These are phyloP conservation scores for Dallia pectoralis DNA, from an alignment of 2,797 vertebrate genomes.

Conservation along the genomic window DNA sequence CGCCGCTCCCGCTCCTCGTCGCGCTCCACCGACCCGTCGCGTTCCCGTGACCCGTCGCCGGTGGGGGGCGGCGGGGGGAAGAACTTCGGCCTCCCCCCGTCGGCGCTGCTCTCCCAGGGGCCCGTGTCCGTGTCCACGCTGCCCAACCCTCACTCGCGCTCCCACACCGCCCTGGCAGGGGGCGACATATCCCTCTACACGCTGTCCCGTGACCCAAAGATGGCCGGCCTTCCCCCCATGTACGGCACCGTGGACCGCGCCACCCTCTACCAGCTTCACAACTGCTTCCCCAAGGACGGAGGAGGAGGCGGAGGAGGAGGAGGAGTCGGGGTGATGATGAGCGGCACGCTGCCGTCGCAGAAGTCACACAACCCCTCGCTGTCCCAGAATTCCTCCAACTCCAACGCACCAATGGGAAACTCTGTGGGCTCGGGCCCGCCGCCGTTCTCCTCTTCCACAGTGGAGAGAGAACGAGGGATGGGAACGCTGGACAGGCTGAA, in stretches of 20 bases:
- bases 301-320: conserved; percentile 61
- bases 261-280: conserved; percentile 91
- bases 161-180: conserved; percentile 83
- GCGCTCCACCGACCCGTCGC: conserved; percentile 88
- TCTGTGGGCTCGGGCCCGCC: conserved; percentile 76
- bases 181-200: conserved; percentile 85
- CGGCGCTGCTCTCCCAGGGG: conserved; percentile 77
- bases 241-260: conserved; percentile 77
- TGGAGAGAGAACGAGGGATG: conserved; percentile 78
- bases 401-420: conserved; percentile 75
- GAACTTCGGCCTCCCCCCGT: conserved; percentile 81
- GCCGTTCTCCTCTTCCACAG: conserved; percentile 78
- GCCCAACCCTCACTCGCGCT: conserved; percentile 81
- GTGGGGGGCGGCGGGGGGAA: conserved; percentile 79
- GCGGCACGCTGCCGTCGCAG: conserved; percentile 78
- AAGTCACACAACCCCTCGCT: conserved; percentile 82
- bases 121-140: conserved; percentile 90
- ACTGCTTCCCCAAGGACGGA: conserved; percentile 88
- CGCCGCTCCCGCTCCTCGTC: conserved; percentile 90
- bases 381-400: conserved; percentile 73
- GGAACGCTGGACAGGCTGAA: conserved; percentile 81
- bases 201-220: conserved; percentile 77
- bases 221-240: conserved; percentile 69
- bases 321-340: conserved; percentile 69
- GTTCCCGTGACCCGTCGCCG: conserved; percentile 87